Conservation (phyloP, 2,113 vertebrate genomes). For the Anthoscopus minutus region DNA sequence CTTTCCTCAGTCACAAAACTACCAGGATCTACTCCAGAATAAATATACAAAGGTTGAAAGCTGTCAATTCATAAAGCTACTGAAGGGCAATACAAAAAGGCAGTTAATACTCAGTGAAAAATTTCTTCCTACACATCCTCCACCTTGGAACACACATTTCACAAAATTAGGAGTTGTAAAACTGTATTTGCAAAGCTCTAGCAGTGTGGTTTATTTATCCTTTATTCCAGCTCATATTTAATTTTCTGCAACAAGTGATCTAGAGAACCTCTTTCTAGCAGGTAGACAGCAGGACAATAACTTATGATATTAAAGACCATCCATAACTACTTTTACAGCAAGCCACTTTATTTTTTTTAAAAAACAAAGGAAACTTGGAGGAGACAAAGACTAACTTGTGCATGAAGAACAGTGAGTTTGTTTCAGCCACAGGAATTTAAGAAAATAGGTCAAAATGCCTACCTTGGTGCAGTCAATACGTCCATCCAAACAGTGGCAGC, state of each 20-base stretch:
- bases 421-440: background rate
- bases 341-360: background rate
- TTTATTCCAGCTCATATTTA: background rate
- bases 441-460: background rate
- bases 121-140: background rate
- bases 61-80: background rate
- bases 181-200: background rate
- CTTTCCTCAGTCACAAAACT: background rate
- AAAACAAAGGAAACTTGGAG: background rate
- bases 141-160: background rate
- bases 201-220: background rate
- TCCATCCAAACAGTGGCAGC: constrained; percentile 85
- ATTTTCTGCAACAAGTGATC: background rate
- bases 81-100: background rate
- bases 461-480: constrained; percentile 88
- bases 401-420: background rate
- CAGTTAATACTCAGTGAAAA: background rate
- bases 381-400: background rate
- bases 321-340: background rate
- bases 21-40: background rate
- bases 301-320: background rate
- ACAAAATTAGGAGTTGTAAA: background rate
- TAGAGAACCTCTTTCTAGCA: background rate
- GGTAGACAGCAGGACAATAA: background rate
- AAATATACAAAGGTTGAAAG: background rate